These are phyloP conservation scores for Drosophila insularis DNA, from an alignment of 1,140 invertebrate species.

Conservation along the genomic window DNA sequence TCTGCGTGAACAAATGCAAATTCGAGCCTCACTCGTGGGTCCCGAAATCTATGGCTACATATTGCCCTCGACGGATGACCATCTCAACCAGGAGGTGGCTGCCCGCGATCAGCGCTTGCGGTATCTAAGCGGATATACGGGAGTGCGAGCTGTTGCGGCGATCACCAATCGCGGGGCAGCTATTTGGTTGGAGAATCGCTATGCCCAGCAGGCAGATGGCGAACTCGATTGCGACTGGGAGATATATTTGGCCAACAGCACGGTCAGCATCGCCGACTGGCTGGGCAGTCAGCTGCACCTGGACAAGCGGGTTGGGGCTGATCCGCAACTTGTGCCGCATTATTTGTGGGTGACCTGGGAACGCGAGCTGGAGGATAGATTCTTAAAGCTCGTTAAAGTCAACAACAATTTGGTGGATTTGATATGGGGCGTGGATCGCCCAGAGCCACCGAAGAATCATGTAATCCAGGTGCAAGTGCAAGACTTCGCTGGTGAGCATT, in stretches of 20 bases:
- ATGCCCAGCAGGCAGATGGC: constrained; percentile 89
- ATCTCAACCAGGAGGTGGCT: constrained; percentile 88
- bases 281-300: constrained; percentile 86
- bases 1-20: constrained; percentile 87
- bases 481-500: constrained; percentile 83
- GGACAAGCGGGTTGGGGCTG: constrained; percentile 89
- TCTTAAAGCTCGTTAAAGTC: constrained; percentile 86
- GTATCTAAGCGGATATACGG: constrained; percentile 94
- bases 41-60: constrained; percentile 89
- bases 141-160: constrained; percentile 90
- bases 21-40: constrained; percentile 85
- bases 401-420: constrained; percentile 90
- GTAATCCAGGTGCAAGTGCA: constrained; percentile 84
- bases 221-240: constrained; percentile 91
- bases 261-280: constrained; percentile 86
- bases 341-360: constrained; percentile 86
- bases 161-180: constrained; percentile 90
- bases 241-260: constrained; percentile 88
- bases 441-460: constrained; percentile 81
- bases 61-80: constrained; percentile 90
- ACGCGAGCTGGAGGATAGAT: constrained; percentile 84
- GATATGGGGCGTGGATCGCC: constrained; percentile 89
- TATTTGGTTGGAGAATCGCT: constrained; percentile 95
- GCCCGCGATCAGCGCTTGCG: constrained; percentile 89
- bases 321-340: constrained; percentile 89